Conservation (phyloP, 2,888 invertebrate species). For the Drosophila lutescens region DNA sequence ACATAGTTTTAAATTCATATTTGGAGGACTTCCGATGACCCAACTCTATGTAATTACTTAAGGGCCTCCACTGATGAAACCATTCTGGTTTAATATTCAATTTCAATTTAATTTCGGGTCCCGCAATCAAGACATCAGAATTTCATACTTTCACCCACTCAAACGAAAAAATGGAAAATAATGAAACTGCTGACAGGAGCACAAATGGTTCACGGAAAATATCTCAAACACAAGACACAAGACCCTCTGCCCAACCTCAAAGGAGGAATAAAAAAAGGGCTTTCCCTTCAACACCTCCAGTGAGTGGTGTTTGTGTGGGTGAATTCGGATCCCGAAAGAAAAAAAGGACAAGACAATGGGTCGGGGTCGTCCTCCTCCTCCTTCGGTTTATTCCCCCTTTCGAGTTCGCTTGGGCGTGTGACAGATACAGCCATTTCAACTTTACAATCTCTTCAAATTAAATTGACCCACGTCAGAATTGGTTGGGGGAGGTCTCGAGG, state of each 20-base stretch:
- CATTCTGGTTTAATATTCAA: slow-evolving; percentile 30
- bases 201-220: slow-evolving; percentile 34
- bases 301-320: slow-evolving; percentile 5
- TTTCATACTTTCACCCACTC: slow-evolving; percentile 20
- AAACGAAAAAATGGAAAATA: slow-evolving; percentile 40
- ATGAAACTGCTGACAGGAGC: slow-evolving; percentile 49
- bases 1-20: too few species aligned
- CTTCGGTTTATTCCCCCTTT: neutral
- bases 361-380: neutral
- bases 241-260: slow-evolving; percentile 11
- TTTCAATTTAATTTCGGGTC: slow-evolving; percentile 28
- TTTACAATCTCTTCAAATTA: slow-evolving; percentile 74
- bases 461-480: slow-evolving; percentile 73
- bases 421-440: slow-evolving; percentile 55
- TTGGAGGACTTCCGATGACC: too few species aligned
- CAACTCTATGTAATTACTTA: slow-evolving; percentile 3
- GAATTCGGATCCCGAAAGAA: neutral
- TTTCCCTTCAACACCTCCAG: slow-evolving; percentile 35
- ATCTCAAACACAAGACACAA: slow-evolving; percentile 29
- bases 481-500: neutral
- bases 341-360: slow-evolving; percentile 30
- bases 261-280: neutral
- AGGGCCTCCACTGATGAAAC: slow-evolving; percentile 1
- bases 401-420: slow-evolving; percentile 37
- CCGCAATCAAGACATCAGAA: slow-evolving; percentile 39